Conservation (phyloP, 2,113 vertebrate species). For the Siphamia tubifer region DNA sequence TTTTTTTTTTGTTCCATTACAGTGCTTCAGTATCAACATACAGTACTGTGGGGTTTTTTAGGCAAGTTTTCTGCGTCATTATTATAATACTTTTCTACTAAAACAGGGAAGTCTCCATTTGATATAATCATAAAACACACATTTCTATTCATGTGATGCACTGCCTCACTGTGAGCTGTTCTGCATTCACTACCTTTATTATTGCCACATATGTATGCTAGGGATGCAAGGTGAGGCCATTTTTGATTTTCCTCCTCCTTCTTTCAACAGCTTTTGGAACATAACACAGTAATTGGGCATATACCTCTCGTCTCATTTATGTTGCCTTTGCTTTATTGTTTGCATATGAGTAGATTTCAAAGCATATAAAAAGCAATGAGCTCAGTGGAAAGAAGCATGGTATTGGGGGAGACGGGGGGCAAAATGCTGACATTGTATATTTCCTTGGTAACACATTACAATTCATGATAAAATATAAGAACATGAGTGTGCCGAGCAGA, state of each 20-base stretch:
- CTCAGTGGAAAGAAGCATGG: too few relatives aligned
- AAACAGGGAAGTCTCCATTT: constrained; percentile 22
- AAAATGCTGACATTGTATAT: too few relatives aligned
- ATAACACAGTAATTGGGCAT: not conserved
- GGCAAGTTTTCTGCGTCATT: constrained; percentile 5
- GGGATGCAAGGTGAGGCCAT: constrained; percentile 42
- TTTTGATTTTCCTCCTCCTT: constrained; percentile 56
- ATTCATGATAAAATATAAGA: too few relatives aligned
- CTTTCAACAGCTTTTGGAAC: constrained; percentile 24
- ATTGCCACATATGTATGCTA: constrained; percentile 39
- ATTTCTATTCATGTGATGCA: constrained; percentile 54
- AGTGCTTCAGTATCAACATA: not conserved
- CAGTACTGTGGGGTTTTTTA: too few relatives aligned
- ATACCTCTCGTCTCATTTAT: not conserved
- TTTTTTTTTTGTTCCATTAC: too few relatives aligned
- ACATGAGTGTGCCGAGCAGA: too few relatives aligned
- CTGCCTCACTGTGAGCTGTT: constrained; percentile 38
- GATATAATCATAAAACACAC: constrained; percentile 17
- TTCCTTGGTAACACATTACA: too few relatives aligned
- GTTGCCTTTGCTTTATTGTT: not conserved
- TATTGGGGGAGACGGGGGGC: too few relatives aligned
- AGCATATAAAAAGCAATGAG: too few relatives aligned
- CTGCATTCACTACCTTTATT: constrained; percentile 58
- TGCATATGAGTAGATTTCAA: not conserved
- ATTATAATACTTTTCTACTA: constrained; percentile 25